Evolutionary conservation across 2,797 vertebrate genomes (phyloP).

Genomic region (Bradypus variegatus): DNA sequence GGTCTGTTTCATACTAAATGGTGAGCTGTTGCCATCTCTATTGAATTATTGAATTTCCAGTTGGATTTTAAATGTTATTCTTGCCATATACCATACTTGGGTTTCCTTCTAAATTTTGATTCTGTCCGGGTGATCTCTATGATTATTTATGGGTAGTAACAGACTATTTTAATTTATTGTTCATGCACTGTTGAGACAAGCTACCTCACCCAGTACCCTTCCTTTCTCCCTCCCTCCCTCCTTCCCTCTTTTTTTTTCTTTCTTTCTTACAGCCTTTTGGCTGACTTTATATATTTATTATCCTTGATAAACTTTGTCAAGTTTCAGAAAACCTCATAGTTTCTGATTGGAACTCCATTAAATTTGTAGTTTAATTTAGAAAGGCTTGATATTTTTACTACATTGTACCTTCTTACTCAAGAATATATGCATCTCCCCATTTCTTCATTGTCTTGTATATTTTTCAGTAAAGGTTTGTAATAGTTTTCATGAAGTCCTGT

Average conservation of each 20-base stretch:
- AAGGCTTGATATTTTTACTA: not conserved
- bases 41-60: not conserved
- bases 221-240: too few relatives aligned
- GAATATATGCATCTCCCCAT: not conserved
- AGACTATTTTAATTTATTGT: too few relatives aligned
- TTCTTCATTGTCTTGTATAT: not conserved
- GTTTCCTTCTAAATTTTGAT: not conserved
- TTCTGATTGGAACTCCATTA: not conserved
- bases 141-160: not conserved
- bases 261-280: not conserved
- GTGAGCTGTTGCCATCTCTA: not conserved
- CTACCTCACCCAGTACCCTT: too few relatives aligned
- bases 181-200: not conserved
- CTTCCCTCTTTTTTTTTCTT: accelerated
- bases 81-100: not conserved
- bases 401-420: not conserved
- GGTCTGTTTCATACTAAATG: not conserved
- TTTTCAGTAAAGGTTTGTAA: not conserved
- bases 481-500: not conserved
- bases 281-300: not conserved
- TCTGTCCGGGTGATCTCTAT: not conserved
- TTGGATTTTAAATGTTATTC: not conserved
- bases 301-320: not conserved
- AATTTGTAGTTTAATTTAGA: not conserved
- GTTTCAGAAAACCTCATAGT: not conserved